Evolutionary conservation across 2,113 vertebrate species (phyloP).

Genomic region (Axis porcinus): DNA sequence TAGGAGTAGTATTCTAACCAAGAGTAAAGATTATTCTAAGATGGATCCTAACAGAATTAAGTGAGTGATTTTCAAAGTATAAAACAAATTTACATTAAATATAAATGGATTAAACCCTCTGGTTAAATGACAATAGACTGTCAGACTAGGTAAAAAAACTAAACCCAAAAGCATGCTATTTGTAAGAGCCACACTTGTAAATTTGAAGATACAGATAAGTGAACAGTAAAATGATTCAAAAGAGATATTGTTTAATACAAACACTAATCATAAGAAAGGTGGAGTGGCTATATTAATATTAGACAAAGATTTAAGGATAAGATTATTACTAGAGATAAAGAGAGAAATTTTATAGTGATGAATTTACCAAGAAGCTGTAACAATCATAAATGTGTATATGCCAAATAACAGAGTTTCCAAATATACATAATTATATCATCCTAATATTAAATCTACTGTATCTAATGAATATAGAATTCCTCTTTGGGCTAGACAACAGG

Average conservation of each 20-base stretch:
- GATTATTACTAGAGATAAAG: background rate
- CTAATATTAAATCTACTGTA: background rate
- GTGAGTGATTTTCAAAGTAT: background rate
- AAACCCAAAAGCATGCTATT: background rate
- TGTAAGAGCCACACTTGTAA: background rate
- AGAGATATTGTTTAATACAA: background rate
- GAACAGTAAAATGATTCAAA: background rate
- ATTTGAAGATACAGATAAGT: background rate
- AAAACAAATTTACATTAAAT: conserved; percentile 8
- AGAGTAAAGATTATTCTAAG: background rate
- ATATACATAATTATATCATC: background rate
- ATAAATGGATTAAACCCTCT: background rate
- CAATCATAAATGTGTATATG: background rate
- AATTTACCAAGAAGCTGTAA: background rate
- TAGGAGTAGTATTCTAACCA: background rate
- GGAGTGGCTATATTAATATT: background rate
- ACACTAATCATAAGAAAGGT: background rate
- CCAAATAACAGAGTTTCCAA: background rate
- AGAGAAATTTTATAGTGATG: background rate
- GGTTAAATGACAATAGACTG: background rate
- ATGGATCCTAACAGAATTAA: background rate
- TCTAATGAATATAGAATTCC: background rate
- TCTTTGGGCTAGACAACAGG: background rate
- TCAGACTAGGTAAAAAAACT: background rate
- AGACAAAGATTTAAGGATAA: background rate